Evolutionary conservation across 2,113 vertebrate species (phyloP).

Genomic region (Neolamprologus tretocephalus): DNA sequence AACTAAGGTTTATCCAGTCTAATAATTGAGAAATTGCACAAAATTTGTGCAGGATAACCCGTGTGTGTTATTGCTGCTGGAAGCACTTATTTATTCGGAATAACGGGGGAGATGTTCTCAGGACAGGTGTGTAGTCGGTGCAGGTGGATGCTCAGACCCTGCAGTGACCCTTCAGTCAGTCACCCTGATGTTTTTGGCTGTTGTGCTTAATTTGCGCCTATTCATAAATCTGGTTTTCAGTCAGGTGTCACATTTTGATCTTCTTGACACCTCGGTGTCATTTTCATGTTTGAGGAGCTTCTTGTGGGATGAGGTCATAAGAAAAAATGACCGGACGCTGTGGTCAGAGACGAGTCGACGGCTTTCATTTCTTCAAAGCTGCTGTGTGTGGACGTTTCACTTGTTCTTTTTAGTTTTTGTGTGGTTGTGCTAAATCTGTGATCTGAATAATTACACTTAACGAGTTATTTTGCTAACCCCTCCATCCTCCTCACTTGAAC

Average conservation of each 20-base stretch:
- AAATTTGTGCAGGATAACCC: neutral
- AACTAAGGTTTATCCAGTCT: neutral
- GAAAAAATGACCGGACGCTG: neutral
- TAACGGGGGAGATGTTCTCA: neutral
- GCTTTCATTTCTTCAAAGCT: neutral
- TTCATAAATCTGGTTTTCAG: neutral
- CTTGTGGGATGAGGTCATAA: neutral
- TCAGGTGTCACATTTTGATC: neutral
- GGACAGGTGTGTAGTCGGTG: neutral
- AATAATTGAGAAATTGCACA: neutral
- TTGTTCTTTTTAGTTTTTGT: neutral
- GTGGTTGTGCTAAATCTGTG: neutral
- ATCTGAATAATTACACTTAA: neutral
- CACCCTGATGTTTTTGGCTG: neutral
- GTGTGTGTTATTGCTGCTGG: neutral
- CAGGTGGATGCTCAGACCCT: neutral
- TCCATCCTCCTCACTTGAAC: neutral
- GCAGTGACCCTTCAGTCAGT: neutral
- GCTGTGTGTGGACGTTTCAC: neutral
- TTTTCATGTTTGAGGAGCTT: neutral
- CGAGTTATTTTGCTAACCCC: neutral
- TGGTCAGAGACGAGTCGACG: neutral
- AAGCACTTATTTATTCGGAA: neutral
- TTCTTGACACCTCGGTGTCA: neutral
- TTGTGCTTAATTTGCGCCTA: neutral